These are phyloP conservation scores for Trachythela sp. DNA, from an alignment of 64 coral and sea anemone species.

Conservation along the genomic window DNA sequence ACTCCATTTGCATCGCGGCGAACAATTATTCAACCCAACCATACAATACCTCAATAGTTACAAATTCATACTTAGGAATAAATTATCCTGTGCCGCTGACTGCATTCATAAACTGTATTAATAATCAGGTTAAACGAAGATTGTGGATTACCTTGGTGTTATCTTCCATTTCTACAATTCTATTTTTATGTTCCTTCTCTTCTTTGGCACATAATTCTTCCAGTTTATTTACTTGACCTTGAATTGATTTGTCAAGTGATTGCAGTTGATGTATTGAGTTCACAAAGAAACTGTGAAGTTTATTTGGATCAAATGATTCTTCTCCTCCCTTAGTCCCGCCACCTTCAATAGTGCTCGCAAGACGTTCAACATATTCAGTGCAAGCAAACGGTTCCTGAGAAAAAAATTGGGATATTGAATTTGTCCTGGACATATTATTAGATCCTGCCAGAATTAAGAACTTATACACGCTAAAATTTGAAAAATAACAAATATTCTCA, in stretches of 20 bases:
- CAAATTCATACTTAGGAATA: too few relatives aligned
- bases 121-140: not conserved
- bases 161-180: constrained; percentile 69
- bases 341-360: constrained; percentile 88
- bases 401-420: not conserved
- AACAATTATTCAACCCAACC: too few relatives aligned
- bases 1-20: too few relatives aligned
- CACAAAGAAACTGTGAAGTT: constrained; percentile 73
- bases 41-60: too few relatives aligned
- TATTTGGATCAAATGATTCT: constrained; percentile 78
- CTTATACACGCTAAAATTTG: not conserved
- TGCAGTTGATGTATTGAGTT: constrained; percentile 79
- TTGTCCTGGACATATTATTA: not conserved
- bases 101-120: too few relatives aligned
- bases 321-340: constrained; percentile 80
- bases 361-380: constrained; percentile 85
- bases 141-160: constrained; percentile 70
- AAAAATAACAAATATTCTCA: too few relatives aligned
- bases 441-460: not conserved
- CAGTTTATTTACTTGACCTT: constrained; percentile 91
- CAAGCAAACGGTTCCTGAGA: constrained; percentile 84
- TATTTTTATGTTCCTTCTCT: constrained; percentile 89
- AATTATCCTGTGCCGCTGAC: too few relatives aligned
- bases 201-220: constrained; percentile 88
- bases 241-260: constrained; percentile 80